Percentiles rank a stretch among this genome's conserved stretches.
These are phyloP conservation scores for Leptobrachium ailaonicum DNA, from an alignment of 2,113 vertebrate genomes.

Conservation along the genomic window DNA sequence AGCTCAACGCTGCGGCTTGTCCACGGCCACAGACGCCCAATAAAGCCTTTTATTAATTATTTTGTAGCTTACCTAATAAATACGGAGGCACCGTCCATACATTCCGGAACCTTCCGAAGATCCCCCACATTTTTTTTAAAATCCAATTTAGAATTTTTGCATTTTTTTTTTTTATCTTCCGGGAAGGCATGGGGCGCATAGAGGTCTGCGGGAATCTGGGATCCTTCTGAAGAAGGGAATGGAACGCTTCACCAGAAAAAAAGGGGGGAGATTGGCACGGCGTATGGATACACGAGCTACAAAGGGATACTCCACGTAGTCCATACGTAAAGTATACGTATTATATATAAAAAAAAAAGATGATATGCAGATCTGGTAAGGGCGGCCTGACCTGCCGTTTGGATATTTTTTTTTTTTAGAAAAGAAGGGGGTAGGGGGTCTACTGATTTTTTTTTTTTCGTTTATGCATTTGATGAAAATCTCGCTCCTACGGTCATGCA, in stretches of 20 bases:
- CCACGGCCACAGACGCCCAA: not conserved
- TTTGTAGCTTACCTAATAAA: slow-evolving; percentile 18
- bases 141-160: not conserved
- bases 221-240: slow-evolving; percentile 14
- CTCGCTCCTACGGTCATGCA: slow-evolving; percentile 54
- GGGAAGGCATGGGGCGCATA: not conserved
- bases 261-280: slow-evolving; percentile 31
- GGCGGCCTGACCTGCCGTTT: slow-evolving; percentile 60
- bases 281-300: slow-evolving; percentile 52
- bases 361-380: slow-evolving; percentile 57
- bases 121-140: slow-evolving; percentile 10
- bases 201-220: slow-evolving; percentile 11
- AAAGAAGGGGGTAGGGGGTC: slow-evolving; percentile 18
- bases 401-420: slow-evolving; percentile 31
- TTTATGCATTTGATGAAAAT: slow-evolving; percentile 61
- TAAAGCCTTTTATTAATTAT: not conserved
- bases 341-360: slow-evolving; percentile 50
- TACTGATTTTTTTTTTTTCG: slow-evolving; percentile 47
- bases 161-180: not conserved
- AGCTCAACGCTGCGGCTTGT: not conserved
- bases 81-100: not conserved
- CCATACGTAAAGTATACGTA: slow-evolving; percentile 57
- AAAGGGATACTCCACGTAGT: slow-evolving; percentile 54
- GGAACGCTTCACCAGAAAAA: slow-evolving; percentile 32
- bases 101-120: not conserved